Percentiles rank a stretch among this genome's conserved stretches.
phyloP scores from a whole-genome alignment of 2,888 invertebrate genomes.

The Ophion obscuratus region DNA sequence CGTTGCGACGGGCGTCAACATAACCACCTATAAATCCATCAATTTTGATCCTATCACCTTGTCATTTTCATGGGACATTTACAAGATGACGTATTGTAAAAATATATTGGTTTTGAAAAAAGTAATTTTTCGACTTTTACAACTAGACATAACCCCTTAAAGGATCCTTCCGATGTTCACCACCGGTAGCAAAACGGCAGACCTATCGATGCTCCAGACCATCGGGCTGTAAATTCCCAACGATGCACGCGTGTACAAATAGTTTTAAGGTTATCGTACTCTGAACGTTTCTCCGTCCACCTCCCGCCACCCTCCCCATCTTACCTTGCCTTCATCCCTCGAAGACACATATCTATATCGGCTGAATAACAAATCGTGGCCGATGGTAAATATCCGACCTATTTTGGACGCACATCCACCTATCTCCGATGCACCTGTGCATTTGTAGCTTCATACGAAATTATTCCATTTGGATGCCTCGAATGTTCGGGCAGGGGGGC shows the following conservation, averaged over 20 bases:
- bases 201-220: conserved; percentile 68
- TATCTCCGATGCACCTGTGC: conserved; percentile 2
- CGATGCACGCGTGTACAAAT: conserved; percentile 50
- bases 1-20: no score
- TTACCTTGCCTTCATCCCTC: neutral
- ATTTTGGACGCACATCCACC: neutral
- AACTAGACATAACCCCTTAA: no score
- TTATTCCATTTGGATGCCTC: conserved; percentile 49
- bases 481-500: conserved; percentile 27
- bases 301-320: conserved; percentile 34
- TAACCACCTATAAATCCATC: no score
- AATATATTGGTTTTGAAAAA: no score
- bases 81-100: no score
- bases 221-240: conserved; percentile 72
- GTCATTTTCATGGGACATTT: no score
- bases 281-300: conserved; percentile 39
- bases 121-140: no score
- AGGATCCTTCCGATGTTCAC: neutral
- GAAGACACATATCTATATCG: conserved; percentile 60
- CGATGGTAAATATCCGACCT: conserved; percentile 34
- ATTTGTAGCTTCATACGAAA: conserved; percentile 41
- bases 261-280: conserved; percentile 55
- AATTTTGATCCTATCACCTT: no score
- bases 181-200: conserved; percentile 10
- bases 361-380: conserved; percentile 76